A percentile compares a stretch with the other conserved stretches of the same genome.
Conservation (phyloP, 2,797 vertebrate species). For the Huso huso region DNA sequence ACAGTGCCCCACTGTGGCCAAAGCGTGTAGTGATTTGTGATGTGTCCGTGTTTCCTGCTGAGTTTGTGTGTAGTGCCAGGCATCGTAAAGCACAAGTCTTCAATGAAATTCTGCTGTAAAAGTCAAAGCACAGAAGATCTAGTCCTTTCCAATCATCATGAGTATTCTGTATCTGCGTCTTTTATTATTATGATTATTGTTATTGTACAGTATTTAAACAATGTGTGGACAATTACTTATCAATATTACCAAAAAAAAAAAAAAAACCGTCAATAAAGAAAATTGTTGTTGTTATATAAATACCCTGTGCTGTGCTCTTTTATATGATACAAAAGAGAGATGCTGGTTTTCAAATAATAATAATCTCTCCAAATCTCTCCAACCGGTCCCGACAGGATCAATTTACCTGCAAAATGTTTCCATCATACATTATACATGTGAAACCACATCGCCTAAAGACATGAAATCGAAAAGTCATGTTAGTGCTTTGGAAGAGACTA, state of each 20-base stretch:
- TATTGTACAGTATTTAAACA: constrained; percentile 36
- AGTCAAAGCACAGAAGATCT: constrained; percentile 18
- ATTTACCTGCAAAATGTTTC: no score
- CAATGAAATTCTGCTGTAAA: constrained; percentile 11
- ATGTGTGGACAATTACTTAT: constrained; percentile 24
- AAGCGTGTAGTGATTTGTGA: constrained; percentile 4
- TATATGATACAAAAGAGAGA: not conserved
- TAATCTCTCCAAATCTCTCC: no score
- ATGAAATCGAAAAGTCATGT: no score
- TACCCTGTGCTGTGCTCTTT: not conserved
- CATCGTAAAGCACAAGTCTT: constrained; percentile 35
- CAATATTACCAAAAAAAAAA: constrained; percentile 30
- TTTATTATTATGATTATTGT: constrained; percentile 27
- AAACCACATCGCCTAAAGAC: no score
- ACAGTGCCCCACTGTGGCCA: constrained; percentile 15
- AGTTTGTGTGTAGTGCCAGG: constrained; percentile 26
- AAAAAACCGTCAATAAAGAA: constrained; percentile 45
- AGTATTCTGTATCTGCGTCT: constrained; percentile 19
- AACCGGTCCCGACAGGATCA: no score
- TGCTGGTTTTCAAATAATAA: no score
- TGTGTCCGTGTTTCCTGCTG: constrained; percentile 17
- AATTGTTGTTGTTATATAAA: constrained; percentile 12
- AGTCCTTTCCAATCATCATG: not conserved
- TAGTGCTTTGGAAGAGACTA: no score
- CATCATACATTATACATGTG: no score